Base-by-base conservation (phyloP, 2,113 vertebrate species). In the Syngnathoides biaculeatus region DNA sequence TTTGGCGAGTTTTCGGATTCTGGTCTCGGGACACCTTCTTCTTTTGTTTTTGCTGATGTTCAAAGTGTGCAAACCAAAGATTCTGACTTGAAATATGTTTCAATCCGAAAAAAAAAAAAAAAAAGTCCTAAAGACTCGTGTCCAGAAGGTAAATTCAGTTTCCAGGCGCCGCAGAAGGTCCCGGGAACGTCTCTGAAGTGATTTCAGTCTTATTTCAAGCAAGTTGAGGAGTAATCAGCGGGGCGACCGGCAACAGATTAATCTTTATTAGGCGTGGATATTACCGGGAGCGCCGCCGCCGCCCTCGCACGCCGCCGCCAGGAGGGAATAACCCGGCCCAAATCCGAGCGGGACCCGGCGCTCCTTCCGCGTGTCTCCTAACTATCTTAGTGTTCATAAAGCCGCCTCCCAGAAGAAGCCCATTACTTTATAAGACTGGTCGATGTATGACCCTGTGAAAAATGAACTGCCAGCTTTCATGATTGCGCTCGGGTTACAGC, bases 391-490 rank as follows among this genome's bases (percentile, higher is more conserved):
- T 84, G 90, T 90, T 92, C 91, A 92, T 93, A 92, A 92, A 91
- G 89, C 87, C 63, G 75, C 79, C 87, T 92, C 90, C 92, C 91
- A 86, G 85, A 92, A 93, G 91, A 92, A 93, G 91, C 89, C 90
- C 91, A 92, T 93, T 92, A 92, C 91, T 91, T 91, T 92, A 91
- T 92, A 92, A 92, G 87, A 88, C 85, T 87, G 79, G 79, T 82
- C 85, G 88, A 92, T 93, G 90, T 92, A 91, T 92, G 90, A 91
- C 88, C 90, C 87, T 87, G 87, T 93, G 92, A 93, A 92, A 92
- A 92, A 92, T 92, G 91, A 91, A 92, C 91, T 92, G 92, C 91
- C 92, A 92, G 84, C 89, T 91, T 92, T 92, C 92, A 92, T 92
- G 91, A 92, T 91, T 92, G 90, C 86, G 86, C 87, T 90, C 92